Evolutionary conservation across 2,888 invertebrate species (phyloP).

Genomic region (Caenorhabditis sp.): DNA sequence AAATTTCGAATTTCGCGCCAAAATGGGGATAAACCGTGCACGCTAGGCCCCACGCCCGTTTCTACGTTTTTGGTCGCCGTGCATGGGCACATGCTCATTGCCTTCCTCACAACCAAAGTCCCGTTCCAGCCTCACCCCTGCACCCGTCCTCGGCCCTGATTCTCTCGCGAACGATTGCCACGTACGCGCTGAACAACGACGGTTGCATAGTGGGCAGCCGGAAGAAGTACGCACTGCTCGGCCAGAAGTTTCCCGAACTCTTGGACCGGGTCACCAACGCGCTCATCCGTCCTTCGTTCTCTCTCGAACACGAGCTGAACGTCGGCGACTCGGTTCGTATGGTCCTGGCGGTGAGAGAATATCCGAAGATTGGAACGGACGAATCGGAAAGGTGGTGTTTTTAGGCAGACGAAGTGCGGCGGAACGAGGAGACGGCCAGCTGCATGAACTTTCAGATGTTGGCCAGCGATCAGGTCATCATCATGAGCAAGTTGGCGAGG

Average conservation of each 20-base stretch:
- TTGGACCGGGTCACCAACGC: constrained; percentile 37
- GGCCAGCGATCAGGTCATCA: constrained; percentile 41
- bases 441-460: constrained; percentile 31
- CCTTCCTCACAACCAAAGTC: too few relatives aligned
- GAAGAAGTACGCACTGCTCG: constrained; percentile 26
- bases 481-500: constrained; percentile 46
- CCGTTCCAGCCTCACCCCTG: constrained; percentile 10
- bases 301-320: constrained; percentile 11
- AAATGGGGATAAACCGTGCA: too few relatives aligned
- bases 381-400: neutral
- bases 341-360: constrained; percentile 13
- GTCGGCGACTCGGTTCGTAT: constrained; percentile 24
- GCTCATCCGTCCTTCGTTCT: constrained; percentile 21
- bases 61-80: too few relatives aligned
- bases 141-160: constrained; percentile 5
- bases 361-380: neutral
- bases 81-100: too few relatives aligned
- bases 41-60: too few relatives aligned
- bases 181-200: constrained; percentile 29
- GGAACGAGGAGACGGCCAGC: constrained; percentile 22
- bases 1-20: too few relatives aligned
- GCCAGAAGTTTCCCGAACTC: constrained; percentile 33
- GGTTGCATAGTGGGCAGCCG: constrained; percentile 51
- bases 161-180: constrained; percentile 45
- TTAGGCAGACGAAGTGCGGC: constrained; percentile 25